Evolutionary conservation across 2,888 invertebrate genomes (phyloP).

Genomic region (Drosophila nigricruria): DNA sequence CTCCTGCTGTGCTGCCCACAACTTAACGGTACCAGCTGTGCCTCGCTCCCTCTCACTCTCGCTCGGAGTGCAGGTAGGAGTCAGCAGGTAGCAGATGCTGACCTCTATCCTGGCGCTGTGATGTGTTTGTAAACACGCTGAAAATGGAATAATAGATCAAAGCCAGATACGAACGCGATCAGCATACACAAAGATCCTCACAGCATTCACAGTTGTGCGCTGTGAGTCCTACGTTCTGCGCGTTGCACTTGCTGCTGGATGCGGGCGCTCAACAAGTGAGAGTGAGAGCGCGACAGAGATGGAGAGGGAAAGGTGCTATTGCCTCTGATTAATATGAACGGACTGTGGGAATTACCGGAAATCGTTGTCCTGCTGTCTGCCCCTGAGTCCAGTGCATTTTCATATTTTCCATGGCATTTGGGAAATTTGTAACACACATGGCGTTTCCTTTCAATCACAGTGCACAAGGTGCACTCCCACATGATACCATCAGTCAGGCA

Average conservation of each 20-base stretch:
- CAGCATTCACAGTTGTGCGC: conserved; percentile 21
- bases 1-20: conserved; percentile 51
- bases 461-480: conserved; percentile 46
- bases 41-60: background rate
- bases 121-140: conserved; percentile 78
- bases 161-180: conserved; percentile 65
- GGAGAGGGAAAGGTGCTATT: conserved; percentile 9
- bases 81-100: conserved; percentile 19
- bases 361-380: conserved; percentile 45
- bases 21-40: conserved; percentile 75
- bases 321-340: conserved; percentile 39
- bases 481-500: conserved; percentile 38
- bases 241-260: conserved; percentile 58
- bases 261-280: conserved; percentile 28
- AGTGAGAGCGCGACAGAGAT: background rate
- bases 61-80: conserved; percentile 21
- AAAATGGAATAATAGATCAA: conserved; percentile 78
- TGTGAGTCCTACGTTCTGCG: conserved; percentile 19
- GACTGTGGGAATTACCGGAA: conserved; percentile 73
- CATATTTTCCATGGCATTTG: conserved; percentile 54
- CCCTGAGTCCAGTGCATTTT: conserved; percentile 44
- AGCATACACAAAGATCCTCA: conserved; percentile 47
- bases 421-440: conserved; percentile 77
- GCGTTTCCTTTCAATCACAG: conserved; percentile 66
- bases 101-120: conserved; percentile 53